Percentiles rank a stretch among this genome's conserved stretches.
Conservation (phyloP, 2,888 invertebrate genomes). For the Hydriomena furcata region DNA sequence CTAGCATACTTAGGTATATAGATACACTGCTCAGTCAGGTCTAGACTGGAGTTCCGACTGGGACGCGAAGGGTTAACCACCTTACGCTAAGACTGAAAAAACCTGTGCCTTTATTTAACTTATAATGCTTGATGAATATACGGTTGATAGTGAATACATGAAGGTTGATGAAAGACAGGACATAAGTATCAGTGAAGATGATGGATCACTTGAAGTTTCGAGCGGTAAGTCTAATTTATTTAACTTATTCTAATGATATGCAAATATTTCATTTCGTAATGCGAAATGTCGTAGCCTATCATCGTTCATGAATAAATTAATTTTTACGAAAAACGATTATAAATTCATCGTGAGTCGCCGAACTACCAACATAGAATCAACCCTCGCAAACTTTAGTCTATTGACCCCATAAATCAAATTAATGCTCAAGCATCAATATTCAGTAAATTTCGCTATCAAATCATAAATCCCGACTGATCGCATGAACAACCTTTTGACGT, state of each 20-base stretch:
- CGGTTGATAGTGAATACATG: conserved; percentile 15
- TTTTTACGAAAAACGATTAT: conserved; percentile 13
- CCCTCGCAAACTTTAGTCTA: conserved; percentile 35
- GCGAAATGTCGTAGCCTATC: conserved; percentile 6
- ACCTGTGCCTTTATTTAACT: conserved; percentile 5
- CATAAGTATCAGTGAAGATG: conserved; percentile 18
- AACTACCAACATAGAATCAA: conserved; percentile 21
- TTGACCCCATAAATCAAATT: conserved; percentile 35
- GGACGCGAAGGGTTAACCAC: conserved; percentile 35
- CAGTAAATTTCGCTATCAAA: conserved; percentile 42
- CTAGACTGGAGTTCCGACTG: conserved; percentile 37
- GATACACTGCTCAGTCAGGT: conserved; percentile 26
- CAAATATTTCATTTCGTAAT: conserved; percentile 8
- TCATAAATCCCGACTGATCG: conserved; percentile 46
- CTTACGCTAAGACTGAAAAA: conserved; percentile 10
- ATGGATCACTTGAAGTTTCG: conserved; percentile 19
- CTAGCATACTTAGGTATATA: conserved; percentile 18
- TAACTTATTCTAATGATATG: background rate
- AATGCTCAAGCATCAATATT: conserved; percentile 43
- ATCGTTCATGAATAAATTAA: conserved; percentile 13
- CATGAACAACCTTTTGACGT: conserved; percentile 62
- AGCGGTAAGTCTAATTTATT: conserved; percentile 15
- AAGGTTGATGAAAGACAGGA: conserved; percentile 17
- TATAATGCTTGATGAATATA: conserved; percentile 17
- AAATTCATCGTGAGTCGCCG: conserved; percentile 16